Evolutionary conservation across 2,797 vertebrate species (phyloP), one percentile per base, ranked within the genome.

Genomic region (Myoxocephalus aenaeus): DNA sequence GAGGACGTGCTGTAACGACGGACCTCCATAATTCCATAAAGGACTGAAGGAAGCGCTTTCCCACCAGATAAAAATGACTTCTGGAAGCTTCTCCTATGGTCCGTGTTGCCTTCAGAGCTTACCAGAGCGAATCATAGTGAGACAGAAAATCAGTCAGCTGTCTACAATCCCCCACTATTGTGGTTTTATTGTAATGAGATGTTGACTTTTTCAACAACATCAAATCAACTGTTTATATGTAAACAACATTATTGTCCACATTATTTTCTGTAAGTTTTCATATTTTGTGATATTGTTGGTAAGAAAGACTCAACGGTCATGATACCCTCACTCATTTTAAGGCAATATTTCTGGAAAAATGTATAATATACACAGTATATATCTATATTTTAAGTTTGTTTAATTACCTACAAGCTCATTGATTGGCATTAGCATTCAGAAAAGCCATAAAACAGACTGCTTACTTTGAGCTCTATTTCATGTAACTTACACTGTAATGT

Each of bases 401-500:
- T 29, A 13, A 61, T 27, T 67, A 22, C n/a, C 65, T 27, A 0
- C 5, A 42, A n/a, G 58, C 1, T 29, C 69, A 85, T 73, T 66
- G 63, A 84, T 84, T 48, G 27, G 34, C 20, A 56, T 85, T 65
- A 80, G 40, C 54, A 72, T 81, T 74, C 67, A 29, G 64, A 65
- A 14, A 64, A 20, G 48, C 48, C 61, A 73, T 70, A 68, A 70
- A 65, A 73, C 73, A 14, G 65, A 69, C 25, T 54, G 57, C 65
- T 66, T 62, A 74, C 42, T 77, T 74, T 66, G 12, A 58, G 58
- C 34, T 74, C 66, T 44, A 27, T 70, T 77, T 62, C 13, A n/a
- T 70, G 80, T 77, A 79, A 86, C 36, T 44, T 59, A 82, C 14
- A 67, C 65, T 78, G 82, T 82, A 89, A 90, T 58, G 53, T 65